Evolutionary conservation across 2,113 vertebrate genomes (phyloP).

Genomic region (Camelus bactrianus): DNA sequence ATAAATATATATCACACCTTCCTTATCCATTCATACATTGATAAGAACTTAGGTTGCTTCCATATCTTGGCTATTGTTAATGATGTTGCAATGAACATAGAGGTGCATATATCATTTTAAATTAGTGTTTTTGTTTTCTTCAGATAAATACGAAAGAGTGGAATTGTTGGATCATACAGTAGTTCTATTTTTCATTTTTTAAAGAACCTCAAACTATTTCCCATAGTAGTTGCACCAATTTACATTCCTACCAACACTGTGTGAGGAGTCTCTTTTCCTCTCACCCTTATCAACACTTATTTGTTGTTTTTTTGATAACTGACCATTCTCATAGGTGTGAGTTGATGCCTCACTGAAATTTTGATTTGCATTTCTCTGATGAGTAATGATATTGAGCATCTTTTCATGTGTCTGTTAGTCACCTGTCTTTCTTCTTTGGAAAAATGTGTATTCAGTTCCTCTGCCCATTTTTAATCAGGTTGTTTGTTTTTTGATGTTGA

Average conservation of each 20-base stretch:
- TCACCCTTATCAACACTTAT: background rate
- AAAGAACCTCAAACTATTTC: background rate
- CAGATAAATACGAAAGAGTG: background rate
- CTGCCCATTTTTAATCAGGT: background rate
- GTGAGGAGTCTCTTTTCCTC: background rate
- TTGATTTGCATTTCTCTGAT: no score
- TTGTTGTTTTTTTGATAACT: background rate
- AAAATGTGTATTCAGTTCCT: background rate
- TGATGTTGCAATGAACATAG: background rate
- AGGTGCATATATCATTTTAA: background rate
- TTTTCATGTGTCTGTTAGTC: background rate
- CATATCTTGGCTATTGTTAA: background rate
- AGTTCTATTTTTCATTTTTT: background rate
- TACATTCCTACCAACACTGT: background rate
- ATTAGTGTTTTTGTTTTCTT: background rate
- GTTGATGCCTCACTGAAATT: background rate
- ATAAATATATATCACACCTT: background rate
- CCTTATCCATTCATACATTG: background rate
- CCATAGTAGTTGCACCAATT: background rate
- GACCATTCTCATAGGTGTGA: background rate
- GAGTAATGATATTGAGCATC: no score
- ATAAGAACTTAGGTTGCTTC: background rate
- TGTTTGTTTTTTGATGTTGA: background rate
- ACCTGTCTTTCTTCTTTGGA: background rate
- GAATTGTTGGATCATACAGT: background rate